Base-by-base conservation (phyloP, 2,113 vertebrate genomes). In the Romanogobio albipinnatus region DNA sequence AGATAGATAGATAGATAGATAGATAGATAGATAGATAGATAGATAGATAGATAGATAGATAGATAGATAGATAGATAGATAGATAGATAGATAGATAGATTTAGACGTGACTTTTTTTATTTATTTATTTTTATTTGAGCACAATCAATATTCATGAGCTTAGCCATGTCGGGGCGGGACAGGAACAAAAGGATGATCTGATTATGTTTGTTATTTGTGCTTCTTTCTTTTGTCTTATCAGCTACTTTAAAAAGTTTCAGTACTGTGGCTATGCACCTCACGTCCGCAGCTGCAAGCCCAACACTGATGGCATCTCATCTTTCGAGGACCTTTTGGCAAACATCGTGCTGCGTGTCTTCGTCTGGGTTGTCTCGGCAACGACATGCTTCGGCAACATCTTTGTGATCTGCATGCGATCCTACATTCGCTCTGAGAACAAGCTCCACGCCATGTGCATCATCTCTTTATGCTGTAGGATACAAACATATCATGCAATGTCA, bases 231-330 rank as follows among this genome's bases (percentile, higher is more conserved):
- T 17, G 33, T 61, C 2, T 58, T 33, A 14, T 26, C 88, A 99
- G 97, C 90, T 99, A 99, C 89, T 99, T 99, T 89, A 99, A 97
- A 93, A 99, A 98, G 90, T 99, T 99, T 93, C 98, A 99, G 90
- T 99, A 99, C 90, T 99, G 98, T 74, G 97, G 97, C 1, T 98
- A 98, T 9, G 97, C 98, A 1, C 97, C 98, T 11, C 98, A 99
- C 0, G 97, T 99, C 53, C 97, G 98, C 71, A 99, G 96, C 92
- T 99, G 98, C 88, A 99, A 99, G 81, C 98, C 98, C 64, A 99
- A 99, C 92, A 99, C 97, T 0, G 98, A 99, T 39, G 98, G 98
- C 82, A 98, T 99, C 88, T 99, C 98, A 0, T 99, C 98, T 47
- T 94, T 99, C 0, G 98, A 99, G 90, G 95, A 99, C 45, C 96